phyloP scores from a whole-genome alignment of 2,888 invertebrate genomes.

The Danaus chrysippus region DNA sequence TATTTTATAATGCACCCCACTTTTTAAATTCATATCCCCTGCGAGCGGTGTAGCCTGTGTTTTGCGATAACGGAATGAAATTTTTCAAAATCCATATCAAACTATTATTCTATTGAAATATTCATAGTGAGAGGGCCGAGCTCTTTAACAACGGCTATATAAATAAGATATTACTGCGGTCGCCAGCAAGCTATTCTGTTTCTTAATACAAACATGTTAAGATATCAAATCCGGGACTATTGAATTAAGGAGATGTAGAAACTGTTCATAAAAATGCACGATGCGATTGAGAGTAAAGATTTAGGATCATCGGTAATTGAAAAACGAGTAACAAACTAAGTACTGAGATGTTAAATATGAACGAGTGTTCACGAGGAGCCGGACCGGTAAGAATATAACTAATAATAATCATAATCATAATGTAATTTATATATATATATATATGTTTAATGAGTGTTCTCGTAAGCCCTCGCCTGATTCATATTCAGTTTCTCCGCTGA shows the following conservation, averaged over 20 bases:
- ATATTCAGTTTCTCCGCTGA: background rate
- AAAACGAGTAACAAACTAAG: no score
- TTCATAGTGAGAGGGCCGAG: slow-evolving; percentile 16
- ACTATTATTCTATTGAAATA: slow-evolving; percentile 21
- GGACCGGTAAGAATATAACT: no score
- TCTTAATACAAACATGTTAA: background rate
- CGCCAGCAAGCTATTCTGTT: background rate
- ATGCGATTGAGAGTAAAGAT: slow-evolving; percentile 1
- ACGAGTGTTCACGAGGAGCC: no score
- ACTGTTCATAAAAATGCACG: slow-evolving; percentile 2
- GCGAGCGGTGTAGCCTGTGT: slow-evolving; percentile 9
- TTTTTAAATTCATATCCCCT: background rate
- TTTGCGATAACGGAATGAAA: slow-evolving; percentile 11
- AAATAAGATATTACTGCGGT: slow-evolving; percentile 17
- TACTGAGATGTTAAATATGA: no score
- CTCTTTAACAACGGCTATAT: slow-evolving; percentile 8
- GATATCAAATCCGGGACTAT: background rate
- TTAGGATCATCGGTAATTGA: background rate
- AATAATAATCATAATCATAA: no score
- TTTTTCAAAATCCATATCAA: slow-evolving; percentile 15
- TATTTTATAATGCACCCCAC: slow-evolving; percentile 1
- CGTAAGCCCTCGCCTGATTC: background rate
- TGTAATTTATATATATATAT: no score
- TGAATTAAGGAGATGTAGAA: background rate
- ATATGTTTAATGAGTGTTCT: background rate